Evolutionary conservation across 2,797 vertebrate species (phyloP).

Genomic region (Pangasius djambal): DNA sequence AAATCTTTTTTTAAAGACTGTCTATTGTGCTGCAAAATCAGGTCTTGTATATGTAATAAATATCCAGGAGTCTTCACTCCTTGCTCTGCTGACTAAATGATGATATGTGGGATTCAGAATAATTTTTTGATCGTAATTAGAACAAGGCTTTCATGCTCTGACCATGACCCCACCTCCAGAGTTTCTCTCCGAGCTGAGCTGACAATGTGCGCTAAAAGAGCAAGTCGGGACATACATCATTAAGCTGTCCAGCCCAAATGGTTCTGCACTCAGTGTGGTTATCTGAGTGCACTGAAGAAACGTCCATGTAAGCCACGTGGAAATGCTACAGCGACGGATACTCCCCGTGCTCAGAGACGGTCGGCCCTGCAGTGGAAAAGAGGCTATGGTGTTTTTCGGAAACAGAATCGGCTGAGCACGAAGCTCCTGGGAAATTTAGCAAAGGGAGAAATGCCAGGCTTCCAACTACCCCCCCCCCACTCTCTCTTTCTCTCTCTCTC

Average conservation of each 20-base stretch:
- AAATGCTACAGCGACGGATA: not conserved
- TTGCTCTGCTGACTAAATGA: not conserved
- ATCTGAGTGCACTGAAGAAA: conserved; percentile 6
- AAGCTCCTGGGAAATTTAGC: conserved; percentile 48
- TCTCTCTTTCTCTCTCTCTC: not conserved
- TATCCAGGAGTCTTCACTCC: not conserved
- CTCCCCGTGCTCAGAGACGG: not conserved
- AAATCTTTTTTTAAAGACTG: not conserved
- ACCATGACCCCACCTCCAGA: not conserved
- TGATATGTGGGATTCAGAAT: not conserved
- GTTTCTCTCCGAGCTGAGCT: not conserved
- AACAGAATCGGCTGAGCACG: conserved; percentile 28
- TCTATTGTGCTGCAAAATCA: not conserved
- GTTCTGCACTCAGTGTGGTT: not conserved
- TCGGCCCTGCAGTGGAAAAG: conserved; percentile 21
- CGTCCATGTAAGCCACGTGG: not conserved
- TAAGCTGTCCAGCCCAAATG: conserved; percentile 8
- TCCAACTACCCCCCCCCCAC: conserved; percentile 13
- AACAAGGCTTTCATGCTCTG: not conserved
- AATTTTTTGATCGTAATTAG: not conserved
- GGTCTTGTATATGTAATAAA: not conserved
- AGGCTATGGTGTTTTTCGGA: conserved; percentile 29
- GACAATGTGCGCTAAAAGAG: not conserved
- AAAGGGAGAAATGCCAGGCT: conserved; percentile 40
- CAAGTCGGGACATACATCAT: not conserved